Conservation (phyloP, 2,888 invertebrate species). For the Drosophila putrida region DNA sequence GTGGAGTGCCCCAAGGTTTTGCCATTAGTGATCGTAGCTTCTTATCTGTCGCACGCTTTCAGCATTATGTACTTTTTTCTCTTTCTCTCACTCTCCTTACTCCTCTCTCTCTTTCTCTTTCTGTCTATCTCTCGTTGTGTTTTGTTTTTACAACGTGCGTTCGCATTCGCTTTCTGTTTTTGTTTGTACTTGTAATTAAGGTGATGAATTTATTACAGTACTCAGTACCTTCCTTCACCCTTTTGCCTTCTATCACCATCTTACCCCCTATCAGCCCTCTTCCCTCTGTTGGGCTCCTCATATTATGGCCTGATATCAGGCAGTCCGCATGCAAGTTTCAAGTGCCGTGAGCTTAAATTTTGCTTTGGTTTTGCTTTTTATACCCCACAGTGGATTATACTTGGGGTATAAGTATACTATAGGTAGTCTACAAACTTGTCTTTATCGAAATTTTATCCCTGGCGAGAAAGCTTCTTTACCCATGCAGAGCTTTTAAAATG, state of each 20-base stretch:
- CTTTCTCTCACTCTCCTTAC: background rate
- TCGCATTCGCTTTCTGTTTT: slow-evolving; percentile 39
- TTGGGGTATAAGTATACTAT: background rate
- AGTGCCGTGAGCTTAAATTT: slow-evolving; percentile 53
- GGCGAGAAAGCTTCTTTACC: background rate
- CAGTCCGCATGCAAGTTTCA: slow-evolving; percentile 32
- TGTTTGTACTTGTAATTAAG: slow-evolving; percentile 72
- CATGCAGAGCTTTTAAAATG: background rate
- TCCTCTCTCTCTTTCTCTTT: background rate
- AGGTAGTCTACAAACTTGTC: no score
- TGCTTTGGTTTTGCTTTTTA: slow-evolving; percentile 46
- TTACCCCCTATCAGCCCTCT: background rate
- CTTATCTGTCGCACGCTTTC: slow-evolving; percentile 69
- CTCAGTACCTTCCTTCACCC: background rate
- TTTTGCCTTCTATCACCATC: background rate
- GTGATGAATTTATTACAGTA: slow-evolving; percentile 72
- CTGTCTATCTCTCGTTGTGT: slow-evolving; percentile 13
- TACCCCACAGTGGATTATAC: slow-evolving; percentile 27
- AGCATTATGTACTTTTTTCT: slow-evolving; percentile 45
- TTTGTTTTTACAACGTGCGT: slow-evolving; percentile 27
- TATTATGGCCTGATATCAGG: slow-evolving; percentile 47
- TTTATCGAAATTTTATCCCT: no score
- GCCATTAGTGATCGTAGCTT: slow-evolving; percentile 68
- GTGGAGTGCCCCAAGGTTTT: slow-evolving; percentile 64
- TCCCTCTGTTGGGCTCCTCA: slow-evolving; percentile 10